phyloP scores from a whole-genome alignment of 2,888 invertebrate genomes.

The Sinodicranocentrus sp. region DNA sequence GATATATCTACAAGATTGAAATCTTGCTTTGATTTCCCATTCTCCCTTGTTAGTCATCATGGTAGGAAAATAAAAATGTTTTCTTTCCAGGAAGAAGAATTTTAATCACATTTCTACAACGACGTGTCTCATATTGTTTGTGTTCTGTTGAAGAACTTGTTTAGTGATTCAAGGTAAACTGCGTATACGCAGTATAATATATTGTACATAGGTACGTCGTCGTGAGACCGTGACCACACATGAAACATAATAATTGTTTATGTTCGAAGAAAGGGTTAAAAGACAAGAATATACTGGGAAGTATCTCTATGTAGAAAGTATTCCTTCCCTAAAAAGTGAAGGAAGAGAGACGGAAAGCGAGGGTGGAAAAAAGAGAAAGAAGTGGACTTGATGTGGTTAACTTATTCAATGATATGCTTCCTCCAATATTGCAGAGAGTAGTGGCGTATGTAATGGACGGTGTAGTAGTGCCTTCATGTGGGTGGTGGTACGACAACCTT shows the following conservation, averaged over 20 bases:
- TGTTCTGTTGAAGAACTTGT: constrained; percentile 5
- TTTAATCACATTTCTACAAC: constrained; percentile 35
- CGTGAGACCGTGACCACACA: constrained; percentile 63
- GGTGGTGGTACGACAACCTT: background rate
- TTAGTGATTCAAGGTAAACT: background rate
- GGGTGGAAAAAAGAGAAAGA: background rate
- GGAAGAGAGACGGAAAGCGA: constrained; percentile 12
- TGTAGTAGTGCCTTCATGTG: background rate
- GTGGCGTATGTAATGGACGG: background rate
- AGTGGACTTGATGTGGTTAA: background rate
- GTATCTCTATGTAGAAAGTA: background rate
- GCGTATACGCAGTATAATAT: background rate
- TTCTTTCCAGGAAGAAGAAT: constrained; percentile 1
- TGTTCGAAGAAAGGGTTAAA: constrained; percentile 32
- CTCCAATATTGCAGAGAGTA: background rate
- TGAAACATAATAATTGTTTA: constrained; percentile 44
- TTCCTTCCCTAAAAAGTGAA: background rate
- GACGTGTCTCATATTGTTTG: constrained; percentile 2
- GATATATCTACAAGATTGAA: background rate
- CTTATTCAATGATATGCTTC: constrained; percentile 15
- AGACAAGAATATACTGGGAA: constrained; percentile 17
- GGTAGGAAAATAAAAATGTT: background rate
- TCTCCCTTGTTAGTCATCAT: background rate
- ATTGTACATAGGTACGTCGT: background rate
- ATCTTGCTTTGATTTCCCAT: constrained; percentile 6